phyloP scores from a whole-genome alignment of 1,140 invertebrate genomes.

The Drosophila prosaltans region DNA sequence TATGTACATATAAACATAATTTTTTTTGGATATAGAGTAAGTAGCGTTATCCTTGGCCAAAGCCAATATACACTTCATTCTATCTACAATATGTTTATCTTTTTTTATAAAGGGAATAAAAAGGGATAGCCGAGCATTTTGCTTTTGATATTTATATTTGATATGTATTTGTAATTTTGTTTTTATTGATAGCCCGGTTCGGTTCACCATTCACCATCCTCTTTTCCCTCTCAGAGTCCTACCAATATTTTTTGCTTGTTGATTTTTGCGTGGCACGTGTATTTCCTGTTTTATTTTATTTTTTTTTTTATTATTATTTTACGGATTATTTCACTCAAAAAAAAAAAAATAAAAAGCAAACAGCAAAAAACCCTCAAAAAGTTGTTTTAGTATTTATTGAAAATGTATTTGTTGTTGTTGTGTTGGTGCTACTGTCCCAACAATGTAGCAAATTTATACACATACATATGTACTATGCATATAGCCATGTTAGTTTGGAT shows the following conservation, averaged over 20 bases:
- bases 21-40: too few species aligned
- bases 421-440: neutral
- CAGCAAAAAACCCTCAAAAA: neutral
- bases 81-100: neutral
- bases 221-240: neutral
- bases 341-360: neutral
- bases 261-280: constrained; percentile 41
- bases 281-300: constrained; percentile 14
- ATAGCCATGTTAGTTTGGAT: constrained; percentile 14
- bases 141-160: constrained; percentile 56
- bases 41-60: neutral
- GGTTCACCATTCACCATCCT: neutral
- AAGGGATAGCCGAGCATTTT: constrained; percentile 34
- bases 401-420: constrained; percentile 8
- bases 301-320: constrained; percentile 26
- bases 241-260: constrained; percentile 17
- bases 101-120: neutral
- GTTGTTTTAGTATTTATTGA: constrained; percentile 48
- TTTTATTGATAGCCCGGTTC: constrained; percentile 58
- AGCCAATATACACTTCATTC: neutral
- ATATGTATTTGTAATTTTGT: constrained; percentile 69
- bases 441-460: constrained; percentile 19
- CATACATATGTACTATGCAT: neutral
- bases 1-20: too few species aligned
- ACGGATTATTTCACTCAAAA: constrained; percentile 37